Evolutionary conservation across 2,113 vertebrate genomes (phyloP).

Genomic region (Dipodomys stephensi): DNA sequence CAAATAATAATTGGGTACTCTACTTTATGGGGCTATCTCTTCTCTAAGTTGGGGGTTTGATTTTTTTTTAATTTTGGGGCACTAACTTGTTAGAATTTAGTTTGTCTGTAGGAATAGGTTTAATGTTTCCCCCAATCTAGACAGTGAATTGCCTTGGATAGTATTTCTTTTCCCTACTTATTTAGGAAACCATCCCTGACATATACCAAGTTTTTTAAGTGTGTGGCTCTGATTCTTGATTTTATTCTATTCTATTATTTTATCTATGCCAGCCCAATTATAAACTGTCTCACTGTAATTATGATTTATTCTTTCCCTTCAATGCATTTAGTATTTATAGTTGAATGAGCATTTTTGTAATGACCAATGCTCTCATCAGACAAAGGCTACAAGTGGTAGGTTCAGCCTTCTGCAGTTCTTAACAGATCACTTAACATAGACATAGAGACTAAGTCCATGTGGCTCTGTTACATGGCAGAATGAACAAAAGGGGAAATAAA

Average conservation of each 20-base stretch:
- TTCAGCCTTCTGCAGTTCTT: neutral
- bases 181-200: neutral
- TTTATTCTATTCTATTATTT: neutral
- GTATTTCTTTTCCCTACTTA: neutral
- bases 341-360: neutral
- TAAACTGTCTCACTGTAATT: neutral
- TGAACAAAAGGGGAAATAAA: neutral
- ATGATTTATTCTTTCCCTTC: neutral
- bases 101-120: neutral
- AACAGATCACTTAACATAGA: neutral
- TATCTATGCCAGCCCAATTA: neutral
- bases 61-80: neutral
- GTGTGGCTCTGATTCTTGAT: neutral
- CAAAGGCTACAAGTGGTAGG: neutral
- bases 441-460: neutral
- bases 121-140: neutral
- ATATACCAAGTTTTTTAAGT: neutral
- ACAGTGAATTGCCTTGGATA: neutral
- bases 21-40: neutral
- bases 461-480: neutral
- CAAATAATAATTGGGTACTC: neutral
- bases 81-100: neutral
- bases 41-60: neutral
- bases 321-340: neutral
- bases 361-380: neutral